These are phyloP conservation scores for Caenorhabditis sinica DNA, from an alignment of 2,888 invertebrate species.

Conservation along the genomic window DNA sequence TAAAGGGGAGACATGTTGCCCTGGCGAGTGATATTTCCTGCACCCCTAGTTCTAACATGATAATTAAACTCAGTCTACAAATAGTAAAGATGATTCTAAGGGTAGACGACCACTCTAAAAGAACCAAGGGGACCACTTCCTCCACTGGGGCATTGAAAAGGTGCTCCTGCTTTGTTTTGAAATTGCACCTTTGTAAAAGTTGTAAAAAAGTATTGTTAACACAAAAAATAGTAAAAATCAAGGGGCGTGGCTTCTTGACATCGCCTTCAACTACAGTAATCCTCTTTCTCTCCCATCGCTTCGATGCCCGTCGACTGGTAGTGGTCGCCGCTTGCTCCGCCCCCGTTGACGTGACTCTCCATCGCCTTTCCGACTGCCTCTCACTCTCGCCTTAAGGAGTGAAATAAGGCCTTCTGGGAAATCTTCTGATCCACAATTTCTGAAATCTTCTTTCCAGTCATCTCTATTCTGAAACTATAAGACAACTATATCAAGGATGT, in stretches of 20 bases:
- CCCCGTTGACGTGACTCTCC: constrained; percentile 55
- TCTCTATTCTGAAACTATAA: background rate
- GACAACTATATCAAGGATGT: constrained; percentile 1
- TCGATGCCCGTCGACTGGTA: constrained; percentile 7
- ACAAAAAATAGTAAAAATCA: constrained; percentile 22
- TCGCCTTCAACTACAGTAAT: constrained; percentile 34
- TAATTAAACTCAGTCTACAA: background rate
- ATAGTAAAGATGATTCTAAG: background rate
- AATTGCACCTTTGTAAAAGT: constrained; percentile 3
- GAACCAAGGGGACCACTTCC: background rate
- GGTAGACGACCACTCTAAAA: background rate
- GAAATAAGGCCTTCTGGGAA: constrained; percentile 29
- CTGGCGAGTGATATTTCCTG: no score
- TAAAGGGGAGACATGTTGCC: no score
- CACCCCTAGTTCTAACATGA: no score
- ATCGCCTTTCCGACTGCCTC: constrained; percentile 49
- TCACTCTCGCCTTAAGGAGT: constrained; percentile 40
- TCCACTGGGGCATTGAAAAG: background rate
- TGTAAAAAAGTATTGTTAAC: background rate
- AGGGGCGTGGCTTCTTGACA: constrained; percentile 38
- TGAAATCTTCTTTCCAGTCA: background rate
- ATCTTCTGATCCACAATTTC: background rate
- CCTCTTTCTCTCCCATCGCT: constrained; percentile 20
- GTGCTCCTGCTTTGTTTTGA: background rate
- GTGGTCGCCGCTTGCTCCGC: constrained; percentile 40